Evolutionary conservation across 2,113 vertebrate species (phyloP).

Genomic region (Hyla sarda): DNA sequence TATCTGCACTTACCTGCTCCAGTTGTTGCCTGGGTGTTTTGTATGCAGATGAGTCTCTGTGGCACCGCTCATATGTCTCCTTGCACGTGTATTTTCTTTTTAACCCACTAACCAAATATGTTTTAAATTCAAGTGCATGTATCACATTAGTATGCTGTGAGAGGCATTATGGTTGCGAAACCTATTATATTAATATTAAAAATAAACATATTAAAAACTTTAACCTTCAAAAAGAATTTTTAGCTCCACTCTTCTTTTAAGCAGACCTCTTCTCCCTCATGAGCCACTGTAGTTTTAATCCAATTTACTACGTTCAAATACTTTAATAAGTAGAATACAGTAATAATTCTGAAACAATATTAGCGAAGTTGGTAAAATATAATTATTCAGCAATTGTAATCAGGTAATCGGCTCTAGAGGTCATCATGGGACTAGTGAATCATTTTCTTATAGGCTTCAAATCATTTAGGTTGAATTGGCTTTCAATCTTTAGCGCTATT

Average conservation of each 20-base stretch:
- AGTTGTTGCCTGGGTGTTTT: no score
- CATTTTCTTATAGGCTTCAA: neutral
- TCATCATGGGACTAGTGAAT: neutral
- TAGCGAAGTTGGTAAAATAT: neutral
- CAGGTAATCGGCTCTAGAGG: neutral
- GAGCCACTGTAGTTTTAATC: neutral
- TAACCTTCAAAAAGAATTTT: neutral
- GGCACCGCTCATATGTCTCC: no score
- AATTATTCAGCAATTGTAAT: neutral
- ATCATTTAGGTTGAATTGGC: neutral
- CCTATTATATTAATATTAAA: neutral
- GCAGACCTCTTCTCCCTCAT: no score
- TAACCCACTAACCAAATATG: no score
- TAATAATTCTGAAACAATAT: conserved; percentile 9
- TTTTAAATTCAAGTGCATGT: neutral
- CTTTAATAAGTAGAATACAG: neutral
- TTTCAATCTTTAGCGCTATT: neutral
- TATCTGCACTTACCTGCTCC: no score
- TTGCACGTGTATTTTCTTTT: no score
- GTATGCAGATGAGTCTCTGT: no score
- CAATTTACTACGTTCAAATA: neutral
- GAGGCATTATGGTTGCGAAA: neutral
- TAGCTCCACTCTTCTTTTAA: neutral
- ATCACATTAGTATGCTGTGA: neutral
- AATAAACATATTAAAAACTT: neutral